Evolutionary conservation across 2,888 invertebrate species (phyloP), one percentile per base, ranked within the genome.

Genomic region (Trichopria drosophilae): DNA sequence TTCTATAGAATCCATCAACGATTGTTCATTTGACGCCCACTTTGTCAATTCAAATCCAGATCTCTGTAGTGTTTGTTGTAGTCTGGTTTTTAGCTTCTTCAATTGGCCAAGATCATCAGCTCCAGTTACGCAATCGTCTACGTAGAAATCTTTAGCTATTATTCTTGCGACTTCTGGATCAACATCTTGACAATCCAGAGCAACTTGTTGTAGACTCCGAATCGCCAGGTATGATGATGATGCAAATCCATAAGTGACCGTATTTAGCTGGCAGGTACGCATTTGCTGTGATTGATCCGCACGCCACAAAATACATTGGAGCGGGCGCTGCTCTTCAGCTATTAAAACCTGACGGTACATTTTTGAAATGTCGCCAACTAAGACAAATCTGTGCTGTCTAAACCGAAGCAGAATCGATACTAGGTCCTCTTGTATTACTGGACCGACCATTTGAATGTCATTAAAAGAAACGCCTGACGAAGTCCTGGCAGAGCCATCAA

Each of bases 251-350:
- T n/a, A n/a, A n/a, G n/a, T n/a, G n/a, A n/a, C n/a, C n/a, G n/a
- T n/a, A n/a, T n/a, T n/a, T n/a, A n/a, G 39, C 3, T 50, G 23
- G 18, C 42, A 58, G 2, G 1, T 10, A 5, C 15, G 26, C 5
- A 44, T 10, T 4, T 28, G 31, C 16, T 42, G 24, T 1, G 26
- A 6, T 31, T 51, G 35, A 7, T 37, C 13, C 1, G 32, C 32
- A 6, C 60, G 39, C 66, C 64, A 67, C 2, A 66, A 10, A 13
- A 67, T 63, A 9, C 59, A 26, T 6, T 62, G 61, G 16, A 37
- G 51, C 6, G 56, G 36, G 4, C 40, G 16, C 41, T 64, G 54
- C 3, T 42, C 40, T 1, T 39, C 34, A 6, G 22, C 34, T 3
- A 44, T 20, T 10, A 5, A n/a, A 5, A 58, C 15, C 32, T 49